phyloP scores from a whole-genome alignment of 2,113 vertebrate species.

The Tragulus kanchil region DNA sequence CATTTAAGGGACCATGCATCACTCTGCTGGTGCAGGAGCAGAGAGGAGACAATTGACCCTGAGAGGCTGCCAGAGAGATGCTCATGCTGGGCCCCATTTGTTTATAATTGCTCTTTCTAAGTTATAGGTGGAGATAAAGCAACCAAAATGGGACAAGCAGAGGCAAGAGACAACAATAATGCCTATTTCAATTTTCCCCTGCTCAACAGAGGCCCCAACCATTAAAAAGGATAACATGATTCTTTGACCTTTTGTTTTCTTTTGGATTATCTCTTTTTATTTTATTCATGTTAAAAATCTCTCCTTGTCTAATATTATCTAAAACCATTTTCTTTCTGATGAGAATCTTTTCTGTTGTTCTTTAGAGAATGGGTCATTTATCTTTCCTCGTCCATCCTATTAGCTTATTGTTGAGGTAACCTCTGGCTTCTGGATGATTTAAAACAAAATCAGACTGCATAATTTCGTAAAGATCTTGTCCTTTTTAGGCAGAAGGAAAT shows the following conservation, averaged over 20 bases:
- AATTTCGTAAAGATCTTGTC: slow-evolving; percentile 24
- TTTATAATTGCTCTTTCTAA: slow-evolving; percentile 89
- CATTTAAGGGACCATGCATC: slow-evolving; percentile 85
- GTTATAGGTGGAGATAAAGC: slow-evolving; percentile 89
- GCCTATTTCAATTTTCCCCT: slow-evolving; percentile 83
- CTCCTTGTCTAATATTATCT: slow-evolving; percentile 78
- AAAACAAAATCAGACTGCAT: slow-evolving; percentile 76
- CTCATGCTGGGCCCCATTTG: slow-evolving; percentile 88
- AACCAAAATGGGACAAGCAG: slow-evolving; percentile 85
- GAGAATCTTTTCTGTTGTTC: slow-evolving; percentile 81
- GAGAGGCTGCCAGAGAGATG: slow-evolving; percentile 83
- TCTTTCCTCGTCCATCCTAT: slow-evolving; percentile 76
- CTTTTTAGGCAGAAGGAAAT: slow-evolving; percentile 41
- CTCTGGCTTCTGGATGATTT: slow-evolving; percentile 80
- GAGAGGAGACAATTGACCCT: slow-evolving; percentile 86
- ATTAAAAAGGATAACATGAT: slow-evolving; percentile 54
- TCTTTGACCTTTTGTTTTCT: slow-evolving; percentile 64
- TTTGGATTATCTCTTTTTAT: slow-evolving; percentile 71
- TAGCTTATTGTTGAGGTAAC: slow-evolving; percentile 85
- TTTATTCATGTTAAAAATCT: slow-evolving; percentile 79
- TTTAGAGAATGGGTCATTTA: slow-evolving; percentile 80
- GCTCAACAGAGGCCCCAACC: slow-evolving; percentile 78
- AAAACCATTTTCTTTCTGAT: slow-evolving; percentile 81
- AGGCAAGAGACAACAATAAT: slow-evolving; percentile 87
- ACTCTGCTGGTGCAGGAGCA: slow-evolving; percentile 85